Conservation (phyloP, 2,797 vertebrate species). For the Falco peregrinus region DNA sequence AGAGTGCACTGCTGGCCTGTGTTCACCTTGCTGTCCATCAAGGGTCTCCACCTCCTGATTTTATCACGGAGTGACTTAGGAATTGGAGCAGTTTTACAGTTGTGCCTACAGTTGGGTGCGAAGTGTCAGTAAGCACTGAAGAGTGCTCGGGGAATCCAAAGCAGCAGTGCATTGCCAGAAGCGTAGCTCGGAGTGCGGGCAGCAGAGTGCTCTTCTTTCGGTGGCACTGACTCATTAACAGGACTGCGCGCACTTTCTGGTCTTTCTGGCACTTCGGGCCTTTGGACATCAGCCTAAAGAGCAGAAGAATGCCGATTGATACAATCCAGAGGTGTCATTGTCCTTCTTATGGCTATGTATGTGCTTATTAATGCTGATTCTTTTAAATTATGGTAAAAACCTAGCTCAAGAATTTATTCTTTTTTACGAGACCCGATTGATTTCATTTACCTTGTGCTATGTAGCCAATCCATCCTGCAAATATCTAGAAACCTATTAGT, state of each 20-base stretch:
- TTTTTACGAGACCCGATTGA: neutral
- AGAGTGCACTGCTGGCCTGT: neutral
- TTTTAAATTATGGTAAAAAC: neutral
- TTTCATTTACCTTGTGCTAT: neutral
- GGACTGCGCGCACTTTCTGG: accelerated
- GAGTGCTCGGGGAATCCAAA: neutral
- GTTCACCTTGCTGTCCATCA: neutral
- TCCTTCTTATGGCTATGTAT: neutral
- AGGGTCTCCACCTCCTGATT: neutral
- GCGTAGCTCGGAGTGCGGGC: neutral
- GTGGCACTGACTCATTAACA: accelerated
- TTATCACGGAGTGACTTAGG: neutral
- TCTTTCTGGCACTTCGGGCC: neutral
- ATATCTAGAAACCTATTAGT: neutral
- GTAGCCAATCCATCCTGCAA: neutral
- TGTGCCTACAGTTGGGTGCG: neutral
- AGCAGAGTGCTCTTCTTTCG: neutral
- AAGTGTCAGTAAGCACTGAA: neutral
- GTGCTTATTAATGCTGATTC: neutral
- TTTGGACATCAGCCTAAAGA: neutral
- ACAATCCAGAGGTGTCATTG: neutral
- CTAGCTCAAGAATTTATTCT: neutral
- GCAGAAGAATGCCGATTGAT: neutral
- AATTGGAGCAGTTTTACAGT: neutral
- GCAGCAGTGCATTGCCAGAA: neutral